Conservation (phyloP, 2,888 invertebrate genomes). For the Oxyscelio sp. region DNA sequence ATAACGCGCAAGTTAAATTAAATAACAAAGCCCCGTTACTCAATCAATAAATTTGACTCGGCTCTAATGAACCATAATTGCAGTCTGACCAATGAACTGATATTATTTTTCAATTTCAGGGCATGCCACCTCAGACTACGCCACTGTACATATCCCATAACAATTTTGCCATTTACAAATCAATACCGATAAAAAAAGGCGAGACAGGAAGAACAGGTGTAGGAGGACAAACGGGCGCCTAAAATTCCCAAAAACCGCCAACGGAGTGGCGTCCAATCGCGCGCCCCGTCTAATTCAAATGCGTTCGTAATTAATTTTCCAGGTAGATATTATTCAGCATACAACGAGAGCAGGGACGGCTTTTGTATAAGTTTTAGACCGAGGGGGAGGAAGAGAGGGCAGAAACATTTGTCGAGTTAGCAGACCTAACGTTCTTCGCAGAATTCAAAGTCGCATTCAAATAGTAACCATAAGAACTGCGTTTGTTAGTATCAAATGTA, state of each 20-base stretch:
- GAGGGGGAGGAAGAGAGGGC: slow-evolving; percentile 13
- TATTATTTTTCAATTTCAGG: neutral
- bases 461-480: slow-evolving; percentile 28
- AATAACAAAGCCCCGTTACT: neutral
- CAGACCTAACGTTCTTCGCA: slow-evolving; percentile 50
- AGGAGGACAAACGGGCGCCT: neutral
- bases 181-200: slow-evolving; percentile 27
- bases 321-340: slow-evolving; percentile 4
- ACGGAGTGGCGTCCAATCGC: too few species aligned
- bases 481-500: too few species aligned
- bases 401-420: slow-evolving; percentile 49
- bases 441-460: slow-evolving; percentile 18
- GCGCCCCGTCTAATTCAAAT: too few species aligned
- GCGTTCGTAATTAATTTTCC: too few species aligned
- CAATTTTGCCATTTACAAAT: slow-evolving; percentile 26
- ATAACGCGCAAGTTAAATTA: neutral
- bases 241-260: neutral
- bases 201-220: neutral
- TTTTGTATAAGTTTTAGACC: slow-evolving; percentile 23
- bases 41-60: neutral
- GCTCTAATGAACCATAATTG: neutral
- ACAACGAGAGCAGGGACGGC: slow-evolving; percentile 14
- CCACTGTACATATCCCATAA: neutral
- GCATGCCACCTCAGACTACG: neutral
- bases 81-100: neutral